phyloP scores from a whole-genome alignment of 2,888 invertebrate genomes.

The Pediacus dermestoides region DNA sequence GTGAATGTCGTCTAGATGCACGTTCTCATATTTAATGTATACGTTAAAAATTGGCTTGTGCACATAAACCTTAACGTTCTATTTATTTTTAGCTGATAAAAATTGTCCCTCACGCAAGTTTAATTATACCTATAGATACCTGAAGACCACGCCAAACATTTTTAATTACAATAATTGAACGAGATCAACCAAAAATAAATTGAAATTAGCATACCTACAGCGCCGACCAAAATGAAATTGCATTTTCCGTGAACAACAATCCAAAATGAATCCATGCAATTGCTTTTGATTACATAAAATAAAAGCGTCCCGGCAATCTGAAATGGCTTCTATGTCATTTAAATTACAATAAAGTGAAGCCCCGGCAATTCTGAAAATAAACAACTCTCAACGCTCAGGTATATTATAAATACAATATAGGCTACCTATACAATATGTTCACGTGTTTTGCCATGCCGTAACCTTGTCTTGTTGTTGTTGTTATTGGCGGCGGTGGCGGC shows the following conservation, averaged over 20 bases:
- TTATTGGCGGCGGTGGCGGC: not conserved
- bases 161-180: no score
- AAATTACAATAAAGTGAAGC: not conserved
- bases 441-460: conserved; percentile 14
- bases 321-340: not conserved
- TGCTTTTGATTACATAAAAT: not conserved
- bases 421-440: conserved; percentile 5
- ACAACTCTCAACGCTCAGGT: no score
- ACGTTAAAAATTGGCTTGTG: no score
- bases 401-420: not conserved
- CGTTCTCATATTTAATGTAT: no score
- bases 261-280: no score
- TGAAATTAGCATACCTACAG: no score
- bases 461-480: conserved; percentile 9
- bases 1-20: not conserved
- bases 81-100: not conserved
- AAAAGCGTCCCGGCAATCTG: not conserved
- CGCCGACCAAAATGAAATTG: no score
- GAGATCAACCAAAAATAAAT: no score
- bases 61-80: no score
- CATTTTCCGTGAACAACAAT: no score
- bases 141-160: no score
- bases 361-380: no score
- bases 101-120: not conserved
- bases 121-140: not conserved